phyloP scores from a whole-genome alignment of 2,797 vertebrate genomes.

The Rhyacichthys aspro region DNA sequence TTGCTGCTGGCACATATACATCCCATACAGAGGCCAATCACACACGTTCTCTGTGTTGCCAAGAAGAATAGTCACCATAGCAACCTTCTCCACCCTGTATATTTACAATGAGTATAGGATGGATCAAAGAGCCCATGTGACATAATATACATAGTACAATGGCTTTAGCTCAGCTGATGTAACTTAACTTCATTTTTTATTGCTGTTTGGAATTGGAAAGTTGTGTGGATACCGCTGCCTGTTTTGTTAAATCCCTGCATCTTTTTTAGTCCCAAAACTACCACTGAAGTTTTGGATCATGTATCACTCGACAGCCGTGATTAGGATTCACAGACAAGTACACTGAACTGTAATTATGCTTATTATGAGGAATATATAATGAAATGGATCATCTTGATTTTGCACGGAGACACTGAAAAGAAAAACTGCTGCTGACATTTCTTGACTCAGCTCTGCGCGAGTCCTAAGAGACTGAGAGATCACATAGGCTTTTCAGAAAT shows the following conservation, averaged over 20 bases:
- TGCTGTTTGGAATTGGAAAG: too few species aligned
- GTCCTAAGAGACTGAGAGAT: conserved; percentile 9
- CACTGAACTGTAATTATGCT: too few species aligned
- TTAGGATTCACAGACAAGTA: not conserved
- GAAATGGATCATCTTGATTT: too few species aligned
- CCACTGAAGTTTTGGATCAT: conserved; percentile 24
- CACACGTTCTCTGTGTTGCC: conserved; percentile 33
- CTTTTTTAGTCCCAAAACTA: not conserved
- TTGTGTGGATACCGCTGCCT: too few species aligned
- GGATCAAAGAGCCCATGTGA: conserved; percentile 2
- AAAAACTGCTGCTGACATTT: conserved; percentile 24
- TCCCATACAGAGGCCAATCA: conserved; percentile 36
- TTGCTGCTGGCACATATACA: conserved; percentile 9
- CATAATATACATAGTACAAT: not conserved
- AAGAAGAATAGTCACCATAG: conserved; percentile 65
- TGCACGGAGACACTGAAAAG: too few species aligned
- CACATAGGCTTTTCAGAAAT: not conserved
- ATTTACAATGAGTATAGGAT: conserved; percentile 42
- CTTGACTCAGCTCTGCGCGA: not conserved
- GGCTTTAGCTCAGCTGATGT: not conserved
- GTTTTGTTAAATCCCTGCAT: too few species aligned
- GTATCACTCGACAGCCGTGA: conserved; percentile 26
- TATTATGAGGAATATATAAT: too few species aligned
- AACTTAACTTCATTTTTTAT: not conserved
- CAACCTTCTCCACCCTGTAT: conserved; percentile 58